These are phyloP conservation scores for Stenichneumon culpator DNA, from an alignment of 2,888 invertebrate species.

Conservation along the genomic window DNA sequence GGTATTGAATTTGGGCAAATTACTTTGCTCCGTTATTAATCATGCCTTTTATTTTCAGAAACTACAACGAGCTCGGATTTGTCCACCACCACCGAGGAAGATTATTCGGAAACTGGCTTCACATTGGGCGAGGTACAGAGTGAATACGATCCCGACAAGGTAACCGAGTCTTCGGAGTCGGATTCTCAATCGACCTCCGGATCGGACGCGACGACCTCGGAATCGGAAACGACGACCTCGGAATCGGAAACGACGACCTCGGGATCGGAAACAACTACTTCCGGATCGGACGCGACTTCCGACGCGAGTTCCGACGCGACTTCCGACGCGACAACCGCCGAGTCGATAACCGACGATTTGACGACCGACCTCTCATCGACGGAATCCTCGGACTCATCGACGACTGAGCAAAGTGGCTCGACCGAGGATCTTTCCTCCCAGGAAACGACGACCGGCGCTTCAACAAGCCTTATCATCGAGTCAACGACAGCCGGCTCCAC, in stretches of 20 bases:
- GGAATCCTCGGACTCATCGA: slow-evolving; percentile 73
- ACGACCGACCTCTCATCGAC: slow-evolving; percentile 58
- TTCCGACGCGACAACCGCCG: slow-evolving; percentile 49
- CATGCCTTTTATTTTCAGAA: slow-evolving; percentile 17
- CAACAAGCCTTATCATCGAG: slow-evolving; percentile 24
- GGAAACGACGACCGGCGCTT: slow-evolving; percentile 18
- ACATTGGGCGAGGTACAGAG: slow-evolving; percentile 40
- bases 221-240: slow-evolving; percentile 40
- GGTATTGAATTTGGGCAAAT: neutral
- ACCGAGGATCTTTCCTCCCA: slow-evolving; percentile 62
- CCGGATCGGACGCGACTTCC: slow-evolving; percentile 6
- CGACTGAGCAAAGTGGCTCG: slow-evolving; percentile 61
- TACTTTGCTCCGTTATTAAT: neutral
- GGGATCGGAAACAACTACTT: slow-evolving; percentile 29
- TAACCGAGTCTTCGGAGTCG: slow-evolving; percentile 9
- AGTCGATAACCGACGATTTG: slow-evolving; percentile 50
- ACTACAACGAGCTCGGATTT: slow-evolving; percentile 37
- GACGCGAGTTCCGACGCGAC: slow-evolving; percentile 34
- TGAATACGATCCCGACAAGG: slow-evolving; percentile 54
- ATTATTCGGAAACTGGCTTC: slow-evolving; percentile 20
- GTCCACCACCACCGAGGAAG: slow-evolving; percentile 16
- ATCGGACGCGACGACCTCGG: slow-evolving; percentile 21
- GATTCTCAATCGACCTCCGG: slow-evolving; percentile 18
- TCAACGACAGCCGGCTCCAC: slow-evolving; percentile 32
- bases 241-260: slow-evolving; percentile 16